phyloP scores from a whole-genome alignment of 2,113 vertebrate genomes.

The Heloderma charlesbogerti region DNA sequence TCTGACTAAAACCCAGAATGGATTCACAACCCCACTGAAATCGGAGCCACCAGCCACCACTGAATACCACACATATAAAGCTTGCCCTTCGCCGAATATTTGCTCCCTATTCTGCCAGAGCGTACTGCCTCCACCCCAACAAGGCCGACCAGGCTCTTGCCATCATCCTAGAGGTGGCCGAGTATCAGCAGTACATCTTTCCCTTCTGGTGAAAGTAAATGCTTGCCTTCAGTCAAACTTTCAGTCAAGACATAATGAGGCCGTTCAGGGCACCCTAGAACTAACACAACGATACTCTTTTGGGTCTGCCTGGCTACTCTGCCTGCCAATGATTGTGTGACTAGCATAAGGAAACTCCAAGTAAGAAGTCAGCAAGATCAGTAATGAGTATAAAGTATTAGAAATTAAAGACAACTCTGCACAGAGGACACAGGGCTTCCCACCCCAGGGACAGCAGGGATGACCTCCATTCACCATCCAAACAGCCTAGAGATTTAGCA shows the following conservation, averaged over 20 bases:
- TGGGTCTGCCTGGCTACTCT: slow-evolving; percentile 18
- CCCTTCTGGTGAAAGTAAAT: slow-evolving; percentile 47
- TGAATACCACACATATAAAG: background rate
- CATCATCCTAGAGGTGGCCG: background rate
- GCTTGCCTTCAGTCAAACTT: slow-evolving; percentile 37
- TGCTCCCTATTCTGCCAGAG: background rate
- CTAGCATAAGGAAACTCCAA: background rate
- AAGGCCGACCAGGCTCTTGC: background rate
- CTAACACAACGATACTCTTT: slow-evolving; percentile 37
- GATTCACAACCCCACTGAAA: no score
- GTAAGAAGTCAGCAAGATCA: background rate
- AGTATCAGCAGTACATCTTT: background rate
- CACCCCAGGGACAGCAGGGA: accelerated
- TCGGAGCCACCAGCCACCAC: no score
- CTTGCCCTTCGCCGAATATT: background rate
- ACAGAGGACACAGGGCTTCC: accelerated
- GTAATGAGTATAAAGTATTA: background rate
- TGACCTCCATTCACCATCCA: background rate
- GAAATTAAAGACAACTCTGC: background rate
- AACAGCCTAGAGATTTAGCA: accelerated
- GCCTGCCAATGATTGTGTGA: background rate
- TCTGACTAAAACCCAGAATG: no score
- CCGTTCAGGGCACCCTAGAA: slow-evolving; percentile 47
- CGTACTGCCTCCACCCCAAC: background rate
- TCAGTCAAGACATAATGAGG: slow-evolving; percentile 34